Evolutionary conservation across 92 coral and sea anemone genomes (phyloP).

Genomic region (Muricea muricata): DNA sequence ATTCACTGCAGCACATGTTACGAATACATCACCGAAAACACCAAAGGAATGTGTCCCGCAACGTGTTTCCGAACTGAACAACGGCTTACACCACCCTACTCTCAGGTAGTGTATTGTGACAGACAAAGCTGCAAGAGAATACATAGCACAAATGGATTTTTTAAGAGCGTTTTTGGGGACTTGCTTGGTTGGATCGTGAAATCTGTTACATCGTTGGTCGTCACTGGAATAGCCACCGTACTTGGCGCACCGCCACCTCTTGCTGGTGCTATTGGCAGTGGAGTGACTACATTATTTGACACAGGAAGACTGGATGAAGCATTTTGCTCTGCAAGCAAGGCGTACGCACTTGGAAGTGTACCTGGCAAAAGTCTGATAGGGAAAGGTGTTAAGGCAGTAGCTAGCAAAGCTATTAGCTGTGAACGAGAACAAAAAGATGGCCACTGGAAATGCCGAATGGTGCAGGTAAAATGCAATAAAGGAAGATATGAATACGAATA

Average conservation of each 20-base stretch:
- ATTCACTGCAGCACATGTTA: slow-evolving; percentile 65
- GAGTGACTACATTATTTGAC: background rate
- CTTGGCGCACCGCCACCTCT: slow-evolving; percentile 6
- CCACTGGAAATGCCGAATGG: slow-evolving; percentile 36
- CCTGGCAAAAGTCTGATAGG: too few relatives aligned
- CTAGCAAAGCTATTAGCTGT: background rate
- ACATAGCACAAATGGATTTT: slow-evolving; percentile 20
- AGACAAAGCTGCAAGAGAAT: slow-evolving; percentile 45
- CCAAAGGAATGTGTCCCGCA: slow-evolving; percentile 74
- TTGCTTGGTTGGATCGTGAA: background rate
- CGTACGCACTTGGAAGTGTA: too few relatives aligned
- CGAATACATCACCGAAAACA: slow-evolving; percentile 56
- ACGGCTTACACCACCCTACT: slow-evolving; percentile 55
- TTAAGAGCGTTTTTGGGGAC: slow-evolving; percentile 7
- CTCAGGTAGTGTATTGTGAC: slow-evolving; percentile 41
- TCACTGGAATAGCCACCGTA: background rate
- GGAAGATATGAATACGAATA: slow-evolving; percentile 54
- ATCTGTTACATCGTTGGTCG: background rate
- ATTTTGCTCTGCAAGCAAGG: background rate
- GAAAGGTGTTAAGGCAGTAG: too few relatives aligned
- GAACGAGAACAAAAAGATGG: slow-evolving; percentile 9
- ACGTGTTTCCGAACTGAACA: slow-evolving; percentile 55
- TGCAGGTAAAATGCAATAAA: slow-evolving; percentile 43
- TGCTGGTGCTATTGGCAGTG: slow-evolving; percentile 1
- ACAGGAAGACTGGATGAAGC: slow-evolving; percentile 34